Percentiles rank a stretch among this genome's conserved stretches.
These are phyloP conservation scores for Melipona quadrifasciata DNA, from an alignment of 1,140 invertebrate species.

Conservation along the genomic window DNA sequence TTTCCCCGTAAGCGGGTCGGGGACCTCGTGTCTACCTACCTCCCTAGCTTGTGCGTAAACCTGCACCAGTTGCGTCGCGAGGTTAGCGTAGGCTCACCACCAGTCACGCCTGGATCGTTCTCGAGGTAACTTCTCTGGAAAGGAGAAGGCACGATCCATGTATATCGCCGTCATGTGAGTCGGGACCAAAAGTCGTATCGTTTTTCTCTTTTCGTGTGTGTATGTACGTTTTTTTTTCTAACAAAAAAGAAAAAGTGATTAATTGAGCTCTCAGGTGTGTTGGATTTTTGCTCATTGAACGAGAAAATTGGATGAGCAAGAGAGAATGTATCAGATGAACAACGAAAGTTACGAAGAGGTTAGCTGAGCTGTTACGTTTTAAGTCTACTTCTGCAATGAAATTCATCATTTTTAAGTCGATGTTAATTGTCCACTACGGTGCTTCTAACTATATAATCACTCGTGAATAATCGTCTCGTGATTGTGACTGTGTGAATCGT, in stretches of 20 bases:
- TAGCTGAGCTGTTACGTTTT: neutral
- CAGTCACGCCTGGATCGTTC: conserved; percentile 49
- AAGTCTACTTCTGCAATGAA: neutral
- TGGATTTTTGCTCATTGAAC: neutral
- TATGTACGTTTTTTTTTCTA: neutral
- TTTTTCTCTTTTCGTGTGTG: neutral
- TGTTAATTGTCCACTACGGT: neutral
- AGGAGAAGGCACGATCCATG: neutral
- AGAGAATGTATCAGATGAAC: conserved; percentile 42
- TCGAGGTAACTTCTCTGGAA: conserved; percentile 30
- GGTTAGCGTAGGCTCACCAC: neutral
- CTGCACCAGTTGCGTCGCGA: conserved; percentile 55
- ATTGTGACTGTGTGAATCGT: neutral
- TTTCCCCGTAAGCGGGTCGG: conserved; percentile 46
- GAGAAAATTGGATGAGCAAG: neutral
- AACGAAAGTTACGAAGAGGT: conserved; percentile 47
- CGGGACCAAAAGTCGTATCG: neutral
- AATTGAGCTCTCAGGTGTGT: neutral
- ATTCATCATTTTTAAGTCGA: neutral
- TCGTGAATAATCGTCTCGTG: too few species aligned
- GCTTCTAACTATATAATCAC: neutral
- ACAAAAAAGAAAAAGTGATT: neutral
- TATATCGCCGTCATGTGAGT: neutral
- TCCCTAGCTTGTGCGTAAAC: conserved; percentile 37
- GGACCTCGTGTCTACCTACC: conserved; percentile 38